Conservation (phyloP, 2,888 invertebrate species). For the Spodoptera littoralis region DNA sequence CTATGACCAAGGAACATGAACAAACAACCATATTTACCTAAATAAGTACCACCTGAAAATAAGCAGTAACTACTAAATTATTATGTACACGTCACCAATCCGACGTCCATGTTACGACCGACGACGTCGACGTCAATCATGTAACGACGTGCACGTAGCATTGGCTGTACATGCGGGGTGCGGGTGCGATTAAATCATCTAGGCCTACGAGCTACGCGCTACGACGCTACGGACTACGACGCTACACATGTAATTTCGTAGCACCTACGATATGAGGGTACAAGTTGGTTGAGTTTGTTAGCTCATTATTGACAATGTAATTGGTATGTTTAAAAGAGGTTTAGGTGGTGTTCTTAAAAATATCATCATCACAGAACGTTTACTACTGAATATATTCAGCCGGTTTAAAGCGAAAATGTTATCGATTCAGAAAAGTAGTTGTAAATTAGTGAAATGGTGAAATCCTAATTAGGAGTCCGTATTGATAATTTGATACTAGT, state of each 20-base stretch:
- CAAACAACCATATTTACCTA: too few species aligned
- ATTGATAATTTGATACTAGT: too few species aligned
- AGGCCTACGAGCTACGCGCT: constrained; percentile 48
- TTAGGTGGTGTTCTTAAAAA: too few species aligned
- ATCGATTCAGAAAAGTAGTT: too few species aligned
- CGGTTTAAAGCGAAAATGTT: too few species aligned
- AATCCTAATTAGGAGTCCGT: too few species aligned
- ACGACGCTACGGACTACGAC: constrained; percentile 12
- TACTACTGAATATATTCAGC: too few species aligned
- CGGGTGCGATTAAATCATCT: constrained; percentile 49
- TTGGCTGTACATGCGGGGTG: constrained; percentile 27
- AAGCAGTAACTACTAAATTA: constrained; percentile 27
- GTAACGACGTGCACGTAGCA: constrained; percentile 36
- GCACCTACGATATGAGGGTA: constrained; percentile 47
- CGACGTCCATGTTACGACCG: constrained; percentile 37
- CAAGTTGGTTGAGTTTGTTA: neutral
- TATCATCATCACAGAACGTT: too few species aligned
- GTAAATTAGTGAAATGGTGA: too few species aligned
- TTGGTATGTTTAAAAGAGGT: too few species aligned
- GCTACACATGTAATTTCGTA: constrained; percentile 51
- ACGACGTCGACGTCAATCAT: constrained; percentile 35
- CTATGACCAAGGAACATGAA: too few species aligned
- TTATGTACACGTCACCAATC: constrained; percentile 39
- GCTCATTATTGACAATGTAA: too few species aligned
- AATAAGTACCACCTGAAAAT: constrained; percentile 5